These are phyloP conservation scores for Smutsia gigantea DNA, from an alignment of 2,797 vertebrate genomes.

Conservation along the genomic window DNA sequence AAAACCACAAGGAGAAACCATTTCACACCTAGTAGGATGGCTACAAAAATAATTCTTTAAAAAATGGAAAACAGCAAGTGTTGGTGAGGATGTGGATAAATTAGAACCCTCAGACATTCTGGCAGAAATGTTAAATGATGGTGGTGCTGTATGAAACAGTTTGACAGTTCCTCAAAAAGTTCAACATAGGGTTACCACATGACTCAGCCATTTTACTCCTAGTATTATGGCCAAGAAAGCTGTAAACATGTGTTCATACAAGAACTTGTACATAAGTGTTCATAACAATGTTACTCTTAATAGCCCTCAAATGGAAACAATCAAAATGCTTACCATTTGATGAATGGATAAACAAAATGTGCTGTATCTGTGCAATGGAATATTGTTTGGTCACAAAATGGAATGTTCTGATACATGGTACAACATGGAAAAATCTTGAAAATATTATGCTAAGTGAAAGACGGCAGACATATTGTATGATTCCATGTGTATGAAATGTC, in stretches of 20 bases:
- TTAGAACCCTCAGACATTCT: background rate
- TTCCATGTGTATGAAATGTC: background rate
- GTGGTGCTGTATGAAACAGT: background rate
- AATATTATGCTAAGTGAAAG: background rate
- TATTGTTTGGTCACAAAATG: background rate
- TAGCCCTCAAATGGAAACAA: background rate
- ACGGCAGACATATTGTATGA: background rate
- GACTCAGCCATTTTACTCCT: background rate
- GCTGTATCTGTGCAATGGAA: background rate
- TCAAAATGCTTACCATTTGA: background rate
- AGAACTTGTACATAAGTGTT: background rate
- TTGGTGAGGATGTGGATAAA: background rate
- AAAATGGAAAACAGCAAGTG: background rate
- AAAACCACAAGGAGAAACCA: background rate
- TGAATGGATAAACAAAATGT: background rate
- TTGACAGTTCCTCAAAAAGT: background rate
- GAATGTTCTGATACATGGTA: background rate
- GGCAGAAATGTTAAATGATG: background rate
- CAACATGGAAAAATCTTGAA: background rate
- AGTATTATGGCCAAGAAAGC: background rate
- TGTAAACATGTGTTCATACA: background rate
- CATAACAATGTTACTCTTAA: background rate
- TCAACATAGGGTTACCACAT: background rate
- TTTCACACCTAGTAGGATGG: background rate
- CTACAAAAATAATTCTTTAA: background rate